A percentile compares a stretch with the other conserved stretches of the same genome.
Evolutionary conservation across 35 echinoderm and acorn worm genomes (phyloP).

Genomic region (Lytechinus variegatus): DNA sequence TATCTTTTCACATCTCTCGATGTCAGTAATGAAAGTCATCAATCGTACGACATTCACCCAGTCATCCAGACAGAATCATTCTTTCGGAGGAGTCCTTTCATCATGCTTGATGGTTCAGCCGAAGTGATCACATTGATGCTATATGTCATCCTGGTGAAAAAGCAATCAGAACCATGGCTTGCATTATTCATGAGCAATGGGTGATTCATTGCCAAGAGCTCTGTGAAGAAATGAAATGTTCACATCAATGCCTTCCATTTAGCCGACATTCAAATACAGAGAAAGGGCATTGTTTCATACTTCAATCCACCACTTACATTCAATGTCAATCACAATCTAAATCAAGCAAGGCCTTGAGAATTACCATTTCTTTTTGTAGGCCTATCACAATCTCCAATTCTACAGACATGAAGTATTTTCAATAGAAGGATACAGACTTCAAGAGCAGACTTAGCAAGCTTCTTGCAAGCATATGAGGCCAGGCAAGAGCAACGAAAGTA

Average conservation of each 20-base stretch:
- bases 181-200: not conserved
- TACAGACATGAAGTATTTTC: too few relatives aligned
- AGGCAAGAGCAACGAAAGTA: not conserved
- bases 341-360: not conserved
- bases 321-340: not conserved
- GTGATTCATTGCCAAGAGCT: not conserved
- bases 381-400: not conserved
- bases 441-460: too few relatives aligned
- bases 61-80: not conserved
- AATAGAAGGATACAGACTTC: too few relatives aligned
- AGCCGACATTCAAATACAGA: not conserved
- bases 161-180: not conserved
- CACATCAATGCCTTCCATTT: not conserved
- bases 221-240: not conserved
- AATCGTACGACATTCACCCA: slow-evolving; percentile 10
- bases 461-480: too few relatives aligned
- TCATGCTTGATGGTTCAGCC: not conserved
- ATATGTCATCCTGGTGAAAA: not conserved
- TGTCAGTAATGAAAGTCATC: slow-evolving; percentile 11
- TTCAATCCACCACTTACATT: not conserved
- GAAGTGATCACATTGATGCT: slow-evolving; percentile 18
- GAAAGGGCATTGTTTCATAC: not conserved
- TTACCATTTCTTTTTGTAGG: not conserved
- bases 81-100: not conserved
- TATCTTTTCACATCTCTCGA: not conserved